A percentile compares a stretch with the other conserved stretches of the same genome.
phyloP scores from a whole-genome alignment of 2,888 invertebrate genomes.

The Neocrepidodera transversa region DNA sequence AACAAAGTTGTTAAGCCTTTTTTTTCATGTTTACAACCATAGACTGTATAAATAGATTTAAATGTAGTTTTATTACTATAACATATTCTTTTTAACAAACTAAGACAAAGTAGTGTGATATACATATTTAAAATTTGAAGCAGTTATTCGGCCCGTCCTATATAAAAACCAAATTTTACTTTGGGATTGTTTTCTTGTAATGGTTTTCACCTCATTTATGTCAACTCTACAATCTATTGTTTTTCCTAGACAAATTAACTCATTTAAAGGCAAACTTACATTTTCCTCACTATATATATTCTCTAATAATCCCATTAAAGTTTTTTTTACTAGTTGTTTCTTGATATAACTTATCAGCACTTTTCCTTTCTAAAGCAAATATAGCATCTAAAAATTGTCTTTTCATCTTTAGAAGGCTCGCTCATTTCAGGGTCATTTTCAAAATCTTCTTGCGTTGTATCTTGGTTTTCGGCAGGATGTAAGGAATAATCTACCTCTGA shows the following conservation, averaged over 20 bases:
- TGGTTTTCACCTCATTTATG: not conserved
- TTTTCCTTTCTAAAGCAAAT: not conserved
- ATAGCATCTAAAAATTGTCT: not conserved
- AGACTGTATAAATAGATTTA: constrained; percentile 11
- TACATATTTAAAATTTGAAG: constrained; percentile 10
- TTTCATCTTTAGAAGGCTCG: not conserved
- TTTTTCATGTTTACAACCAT: constrained; percentile 20
- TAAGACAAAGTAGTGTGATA: not conserved
- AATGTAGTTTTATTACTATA: constrained; percentile 7
- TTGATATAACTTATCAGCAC: not conserved
- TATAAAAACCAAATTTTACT: too few relatives aligned
- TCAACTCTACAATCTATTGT: constrained; percentile 10
- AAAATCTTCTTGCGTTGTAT: not conserved
- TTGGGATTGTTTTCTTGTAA: constrained; percentile 6
- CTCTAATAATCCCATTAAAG: constrained; percentile 1
- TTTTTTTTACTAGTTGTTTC: constrained; percentile 1
- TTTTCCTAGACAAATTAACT: constrained; percentile 2
- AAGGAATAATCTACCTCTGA: not conserved
- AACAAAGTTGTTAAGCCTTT: constrained; percentile 11
- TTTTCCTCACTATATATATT: constrained; percentile 2
- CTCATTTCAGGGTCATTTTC: not conserved
- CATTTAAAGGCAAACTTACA: not conserved
- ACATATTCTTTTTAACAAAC: constrained; percentile 7
- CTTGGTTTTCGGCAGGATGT: not conserved
- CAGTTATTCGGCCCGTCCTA: constrained; percentile 1